Base-by-base conservation (phyloP, 2,113 vertebrate genomes). In the Bubo scandiacus region DNA sequence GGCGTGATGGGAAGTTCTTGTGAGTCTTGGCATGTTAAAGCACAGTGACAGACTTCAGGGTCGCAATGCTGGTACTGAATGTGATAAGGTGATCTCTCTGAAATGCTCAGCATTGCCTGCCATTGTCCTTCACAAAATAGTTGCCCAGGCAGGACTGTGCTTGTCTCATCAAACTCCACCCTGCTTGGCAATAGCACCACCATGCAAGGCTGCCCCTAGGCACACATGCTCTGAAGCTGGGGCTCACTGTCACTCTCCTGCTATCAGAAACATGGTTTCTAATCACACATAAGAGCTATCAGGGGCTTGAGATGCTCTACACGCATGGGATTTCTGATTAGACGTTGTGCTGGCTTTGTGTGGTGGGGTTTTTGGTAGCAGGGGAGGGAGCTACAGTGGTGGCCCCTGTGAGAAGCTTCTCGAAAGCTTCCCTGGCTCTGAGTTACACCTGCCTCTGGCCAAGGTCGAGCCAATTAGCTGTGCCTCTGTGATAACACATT, bases 141-240 rank as follows among this genome's bases (percentile, higher is more conserved):
- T 19, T 70, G 16, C 45, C 49, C 25, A 45, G n/a, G 29, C 25
- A 71, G 29, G 18, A 25, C 40, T 52, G 5, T 63, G 36, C 25
- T 82, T 87, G 51, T 88, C 36, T 61, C 63, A 75, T 26, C 49
- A 54, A 80, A 66, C 17, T 77, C 52, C 0, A 1, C 80, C 58
- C 88, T 65, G 34, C 19, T 71, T 72, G 38, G 26, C 34, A 90
- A 80, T 30, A 30, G 16, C 40, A 57, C 5, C 16, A n/a, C 10
- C 19, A 14, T 23, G n/a, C 22, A 62, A 81, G 25, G 26, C 25
- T 78, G n/a, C 32, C 47, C 65, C 55, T 11, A n/a, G 14, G 6
- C 23, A 54, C 0, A 1, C 12, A 42, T 8, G 2, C 12, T 52
- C 51, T 0, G 0, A 84, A 84, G 20, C 27, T 81, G 38, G 15